Percentiles rank a stretch among this genome's conserved stretches.
Evolutionary conservation across 2,113 vertebrate genomes (phyloP).

Genomic region (Leptosomus discolor): DNA sequence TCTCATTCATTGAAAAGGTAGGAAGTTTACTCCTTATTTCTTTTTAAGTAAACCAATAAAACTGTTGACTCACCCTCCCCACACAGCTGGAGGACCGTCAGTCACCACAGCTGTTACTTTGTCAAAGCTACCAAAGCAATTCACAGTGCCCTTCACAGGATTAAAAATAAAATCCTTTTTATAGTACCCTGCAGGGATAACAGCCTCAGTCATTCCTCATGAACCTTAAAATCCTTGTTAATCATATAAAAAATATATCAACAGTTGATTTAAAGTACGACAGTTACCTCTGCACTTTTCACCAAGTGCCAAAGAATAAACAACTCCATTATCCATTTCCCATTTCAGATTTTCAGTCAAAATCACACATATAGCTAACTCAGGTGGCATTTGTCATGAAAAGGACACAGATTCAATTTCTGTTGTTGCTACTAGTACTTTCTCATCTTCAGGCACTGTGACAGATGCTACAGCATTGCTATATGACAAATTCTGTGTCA

Average conservation of each 20-base stretch:
- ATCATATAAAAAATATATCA: constrained; percentile 55
- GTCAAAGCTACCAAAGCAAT: constrained; percentile 65
- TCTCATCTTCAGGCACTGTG: not conserved
- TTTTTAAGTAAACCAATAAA: constrained; percentile 70
- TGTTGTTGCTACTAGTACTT: constrained; percentile 17
- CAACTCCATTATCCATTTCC: constrained; percentile 19
- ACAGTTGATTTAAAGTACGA: constrained; percentile 15
- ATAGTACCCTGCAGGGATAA: constrained; percentile 14
- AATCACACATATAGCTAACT: constrained; percentile 17
- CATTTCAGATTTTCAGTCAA: constrained; percentile 35
- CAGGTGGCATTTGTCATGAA: constrained; percentile 31
- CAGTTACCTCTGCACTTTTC: constrained; percentile 36
- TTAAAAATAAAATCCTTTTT: constrained; percentile 70
- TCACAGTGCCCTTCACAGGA: constrained; percentile 62
- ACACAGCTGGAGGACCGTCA: constrained; percentile 50
- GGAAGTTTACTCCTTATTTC: constrained; percentile 64
- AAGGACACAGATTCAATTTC: constrained; percentile 32
- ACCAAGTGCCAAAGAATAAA: constrained; percentile 16
- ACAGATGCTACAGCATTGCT: not conserved
- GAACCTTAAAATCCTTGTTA: constrained; percentile 73
- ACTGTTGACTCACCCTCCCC: constrained; percentile 3
- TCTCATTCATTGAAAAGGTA: constrained; percentile 33
- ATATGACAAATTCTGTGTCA: not conserved
- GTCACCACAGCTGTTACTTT: constrained; percentile 66
- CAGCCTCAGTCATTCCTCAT: constrained; percentile 35